These are phyloP conservation scores for Lomographa bimaculata DNA, from an alignment of 2,888 invertebrate species.

Conservation along the genomic window DNA sequence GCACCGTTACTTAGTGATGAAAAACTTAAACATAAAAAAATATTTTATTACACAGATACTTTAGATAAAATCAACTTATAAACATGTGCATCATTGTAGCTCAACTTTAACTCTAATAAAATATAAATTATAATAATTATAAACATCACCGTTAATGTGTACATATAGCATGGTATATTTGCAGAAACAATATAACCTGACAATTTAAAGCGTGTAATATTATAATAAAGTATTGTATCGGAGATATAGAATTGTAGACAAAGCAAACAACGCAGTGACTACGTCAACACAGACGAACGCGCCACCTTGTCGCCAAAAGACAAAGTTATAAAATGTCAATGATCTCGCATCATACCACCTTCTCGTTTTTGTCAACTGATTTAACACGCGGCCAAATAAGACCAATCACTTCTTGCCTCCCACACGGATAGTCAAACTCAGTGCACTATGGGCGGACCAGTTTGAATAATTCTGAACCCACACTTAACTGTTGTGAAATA, in stretches of 20 bases:
- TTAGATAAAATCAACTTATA: too few species aligned
- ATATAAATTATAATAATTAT: too few species aligned
- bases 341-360: slow-evolving; percentile 15
- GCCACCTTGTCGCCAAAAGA: slow-evolving; percentile 24
- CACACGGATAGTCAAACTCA: slow-evolving; percentile 44
- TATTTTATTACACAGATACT: too few species aligned
- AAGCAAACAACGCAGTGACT: slow-evolving; percentile 22
- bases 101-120: too few species aligned
- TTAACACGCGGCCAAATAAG: slow-evolving; percentile 47
- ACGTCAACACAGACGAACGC: slow-evolving; percentile 26
- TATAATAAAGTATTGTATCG: slow-evolving; percentile 14
- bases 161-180: too few species aligned
- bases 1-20: too few species aligned
- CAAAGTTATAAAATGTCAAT: slow-evolving; percentile 18
- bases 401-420: slow-evolving; percentile 50
- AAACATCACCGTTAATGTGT: too few species aligned
- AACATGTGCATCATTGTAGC: too few species aligned
- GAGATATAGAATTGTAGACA: slow-evolving; percentile 23
- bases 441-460: slow-evolving; percentile 64
- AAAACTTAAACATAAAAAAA: too few species aligned
- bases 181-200: slow-evolving; percentile 12
- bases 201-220: slow-evolving; percentile 15
- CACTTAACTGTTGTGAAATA: slow-evolving; percentile 57
- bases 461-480: slow-evolving; percentile 53
- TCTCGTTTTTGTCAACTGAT: slow-evolving; percentile 30